Evolutionary conservation across 2,888 invertebrate genomes (phyloP), one percentile per base, ranked within the genome.

Genomic region (Gymnocheta viridis): DNA sequence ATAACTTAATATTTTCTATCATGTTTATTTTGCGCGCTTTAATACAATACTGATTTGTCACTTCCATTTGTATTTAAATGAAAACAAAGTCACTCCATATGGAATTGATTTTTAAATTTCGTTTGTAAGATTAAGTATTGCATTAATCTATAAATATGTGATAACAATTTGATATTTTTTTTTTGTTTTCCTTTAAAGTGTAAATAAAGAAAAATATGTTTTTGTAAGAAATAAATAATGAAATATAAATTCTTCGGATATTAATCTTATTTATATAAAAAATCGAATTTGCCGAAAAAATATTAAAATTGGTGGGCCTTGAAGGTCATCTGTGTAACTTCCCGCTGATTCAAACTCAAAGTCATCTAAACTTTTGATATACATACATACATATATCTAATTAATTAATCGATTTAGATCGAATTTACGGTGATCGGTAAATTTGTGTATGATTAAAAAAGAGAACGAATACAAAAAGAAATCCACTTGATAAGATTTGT

Each of bases 171-270:
- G 29, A 17, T 32, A 17, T 32, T 10, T 56, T 56, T 24, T 24
- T 12, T 24, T 47, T 27, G 6, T 24, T 29, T 17, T 29, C 2
- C 17, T 56, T 32, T 19, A 32, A 32, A 32, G 0, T 56, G 32
- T 32, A 56, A 32, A 56, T 56, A 56, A 56, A 17, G 56, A 19
- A 35, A 58, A 58, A 35, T 58, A 58, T 12, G 22, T 62, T 35
- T 38, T 54, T 38, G n/a, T 24, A 27, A 17, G 19, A 49, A 44
- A 17, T 51, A n/a, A 17, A 24, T 51, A 4, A 27, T 3, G 1
- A 47, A 47, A 19, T n/a, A n/a, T 22, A 22, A 49, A 24, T 14
- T 14, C 5, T 24, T 47, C n/a, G n/a, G n/a, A n/a, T n/a, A n/a
- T n/a, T n/a, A n/a, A n/a, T n/a, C n/a, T n/a, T n/a, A n/a, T n/a